These are phyloP conservation scores for Chloroclysta siterata DNA, from an alignment of 2,888 invertebrate genomes.

Conservation along the genomic window DNA sequence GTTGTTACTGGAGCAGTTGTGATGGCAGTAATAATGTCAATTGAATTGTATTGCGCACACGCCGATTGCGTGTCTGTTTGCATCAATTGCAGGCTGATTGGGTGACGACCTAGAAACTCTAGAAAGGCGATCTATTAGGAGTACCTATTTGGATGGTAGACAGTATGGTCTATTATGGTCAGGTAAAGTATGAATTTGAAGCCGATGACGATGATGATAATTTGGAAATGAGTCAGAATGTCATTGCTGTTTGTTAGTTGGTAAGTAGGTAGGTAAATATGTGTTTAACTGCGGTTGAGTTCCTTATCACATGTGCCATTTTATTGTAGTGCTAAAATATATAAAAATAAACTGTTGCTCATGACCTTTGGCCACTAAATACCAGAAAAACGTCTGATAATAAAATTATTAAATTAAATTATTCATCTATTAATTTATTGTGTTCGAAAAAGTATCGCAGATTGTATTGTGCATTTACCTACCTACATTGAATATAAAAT, in stretches of 20 bases:
- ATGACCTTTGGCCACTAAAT: background rate
- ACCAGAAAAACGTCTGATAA: background rate
- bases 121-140: background rate
- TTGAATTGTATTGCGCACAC: constrained; percentile 6
- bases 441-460: no score
- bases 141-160: background rate
- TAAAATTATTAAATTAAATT: no score
- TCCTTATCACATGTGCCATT: background rate
- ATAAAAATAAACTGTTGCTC: background rate
- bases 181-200: background rate
- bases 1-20: background rate
- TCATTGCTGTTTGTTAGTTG: background rate
- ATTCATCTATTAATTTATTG: no score
- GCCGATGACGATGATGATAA: no score
- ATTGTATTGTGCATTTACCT: no score
- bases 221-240: no score
- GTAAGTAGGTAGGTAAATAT: background rate
- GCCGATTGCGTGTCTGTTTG: constrained; percentile 3
- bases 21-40: constrained; percentile 4
- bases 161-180: no score
- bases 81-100: constrained; percentile 8
- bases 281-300: background rate
- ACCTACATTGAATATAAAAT: no score
- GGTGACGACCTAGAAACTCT: constrained; percentile 4
- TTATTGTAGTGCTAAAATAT: background rate